A percentile compares a stretch with the other conserved stretches of the same genome.
Conservation (phyloP, 2,797 vertebrate genomes). For the Galaxias olidus region DNA sequence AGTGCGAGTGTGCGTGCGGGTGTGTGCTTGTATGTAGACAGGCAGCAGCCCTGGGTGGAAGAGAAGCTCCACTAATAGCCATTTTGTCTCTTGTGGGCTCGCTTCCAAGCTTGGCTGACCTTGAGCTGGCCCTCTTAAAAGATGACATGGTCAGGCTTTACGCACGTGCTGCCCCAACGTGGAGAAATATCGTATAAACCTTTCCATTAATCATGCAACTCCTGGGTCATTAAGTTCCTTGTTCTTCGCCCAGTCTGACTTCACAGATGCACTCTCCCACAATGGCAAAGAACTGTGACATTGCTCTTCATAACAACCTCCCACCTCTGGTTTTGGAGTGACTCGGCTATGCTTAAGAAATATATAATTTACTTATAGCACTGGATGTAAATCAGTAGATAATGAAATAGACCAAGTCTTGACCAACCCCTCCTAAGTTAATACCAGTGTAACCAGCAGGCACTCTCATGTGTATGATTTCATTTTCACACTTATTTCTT, state of each 20-base stretch:
- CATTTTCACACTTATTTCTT: conserved; percentile 10
- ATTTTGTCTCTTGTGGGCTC: conserved; percentile 59
- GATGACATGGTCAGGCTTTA: conserved; percentile 49
- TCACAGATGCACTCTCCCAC: conserved; percentile 46
- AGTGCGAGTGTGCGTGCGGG: conserved; percentile 4
- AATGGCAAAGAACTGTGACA: conserved; percentile 56
- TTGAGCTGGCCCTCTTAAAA: conserved; percentile 62
- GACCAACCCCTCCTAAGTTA: conserved; percentile 6
- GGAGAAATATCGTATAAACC: conserved; percentile 58
- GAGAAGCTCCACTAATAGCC: conserved; percentile 65
- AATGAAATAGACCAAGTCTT: conserved; percentile 41
- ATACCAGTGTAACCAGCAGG: conserved; percentile 2
- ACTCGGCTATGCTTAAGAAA: conserved; percentile 19
- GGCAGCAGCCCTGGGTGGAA: conserved; percentile 32
- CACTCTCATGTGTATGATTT: neutral
- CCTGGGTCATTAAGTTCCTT: conserved; percentile 60
- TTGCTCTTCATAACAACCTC: conserved; percentile 50
- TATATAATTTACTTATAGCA: conserved; percentile 35
- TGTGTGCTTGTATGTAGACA: conserved; percentile 8
- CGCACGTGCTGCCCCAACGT: conserved; percentile 33
- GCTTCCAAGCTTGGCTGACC: conserved; percentile 60
- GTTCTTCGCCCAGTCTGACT: conserved; percentile 57
- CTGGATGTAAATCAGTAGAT: conserved; percentile 50
- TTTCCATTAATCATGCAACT: conserved; percentile 64
- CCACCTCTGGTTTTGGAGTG: conserved; percentile 28